Evolutionary conservation across 2,797 vertebrate genomes (phyloP).

Genomic region (Carcharodon carcharias): DNA sequence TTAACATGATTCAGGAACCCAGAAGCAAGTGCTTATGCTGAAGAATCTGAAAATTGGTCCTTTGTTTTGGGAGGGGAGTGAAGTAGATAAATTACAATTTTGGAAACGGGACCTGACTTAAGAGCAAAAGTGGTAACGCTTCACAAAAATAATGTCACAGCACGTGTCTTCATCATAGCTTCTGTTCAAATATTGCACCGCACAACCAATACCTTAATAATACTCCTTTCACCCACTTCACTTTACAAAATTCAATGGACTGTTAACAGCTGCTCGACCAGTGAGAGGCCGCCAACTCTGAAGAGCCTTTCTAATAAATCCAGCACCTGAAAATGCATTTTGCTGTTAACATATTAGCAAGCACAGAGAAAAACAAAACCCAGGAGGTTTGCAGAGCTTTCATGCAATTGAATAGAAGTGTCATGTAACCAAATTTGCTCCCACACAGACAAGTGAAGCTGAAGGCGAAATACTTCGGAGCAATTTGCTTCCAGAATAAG

Average conservation of each 20-base stretch:
- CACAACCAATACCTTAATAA: neutral
- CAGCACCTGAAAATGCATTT: conserved; percentile 23
- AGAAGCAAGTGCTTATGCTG: neutral
- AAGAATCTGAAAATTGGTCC: neutral
- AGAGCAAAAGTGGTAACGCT: neutral
- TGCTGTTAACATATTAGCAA: conserved; percentile 29
- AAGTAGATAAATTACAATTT: neutral
- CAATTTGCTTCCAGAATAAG: conserved; percentile 6
- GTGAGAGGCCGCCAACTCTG: conserved; percentile 2
- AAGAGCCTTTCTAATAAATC: conserved; percentile 2
- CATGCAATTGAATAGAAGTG: conserved; percentile 25
- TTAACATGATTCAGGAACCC: neutral
- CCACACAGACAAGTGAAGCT: conserved; percentile 14
- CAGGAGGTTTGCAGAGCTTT: conserved; percentile 17
- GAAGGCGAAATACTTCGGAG: neutral
- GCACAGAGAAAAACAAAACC: conserved; percentile 28
- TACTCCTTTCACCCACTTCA: conserved; percentile 12
- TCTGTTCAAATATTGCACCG: neutral
- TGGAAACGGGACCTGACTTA: neutral
- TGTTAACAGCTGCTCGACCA: conserved; percentile 20
- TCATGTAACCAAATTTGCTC: conserved; percentile 17
- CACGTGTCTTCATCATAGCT: neutral
- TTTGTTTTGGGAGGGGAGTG: neutral
- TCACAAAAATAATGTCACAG: neutral
- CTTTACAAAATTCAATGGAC: conserved; percentile 22